These are phyloP conservation scores for Metaphire vulgaris DNA, from an alignment of 1,140 invertebrate genomes.

Conservation along the genomic window DNA sequence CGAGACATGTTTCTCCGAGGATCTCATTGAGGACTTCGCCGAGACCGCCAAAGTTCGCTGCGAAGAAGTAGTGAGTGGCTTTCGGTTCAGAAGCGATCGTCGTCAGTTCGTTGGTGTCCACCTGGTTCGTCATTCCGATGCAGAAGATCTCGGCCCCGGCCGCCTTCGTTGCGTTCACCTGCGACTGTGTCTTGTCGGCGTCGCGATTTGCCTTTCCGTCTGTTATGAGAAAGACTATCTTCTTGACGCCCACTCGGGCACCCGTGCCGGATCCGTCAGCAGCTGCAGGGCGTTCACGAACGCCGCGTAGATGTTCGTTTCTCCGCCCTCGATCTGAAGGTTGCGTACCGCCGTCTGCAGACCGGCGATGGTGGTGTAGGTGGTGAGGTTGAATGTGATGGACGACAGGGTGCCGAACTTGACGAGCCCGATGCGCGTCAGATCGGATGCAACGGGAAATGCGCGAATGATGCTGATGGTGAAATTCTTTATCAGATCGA, in stretches of 20 bases:
- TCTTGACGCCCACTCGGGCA: neutral
- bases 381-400: neutral
- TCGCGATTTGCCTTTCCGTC: neutral
- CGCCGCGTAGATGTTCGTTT: neutral
- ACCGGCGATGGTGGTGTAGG: neutral
- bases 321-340: neutral
- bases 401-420: neutral
- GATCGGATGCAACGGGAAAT: neutral
- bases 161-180: neutral
- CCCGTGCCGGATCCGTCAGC: neutral
- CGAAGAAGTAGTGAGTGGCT: neutral
- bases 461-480: neutral
- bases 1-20: neutral
- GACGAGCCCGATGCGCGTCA: neutral
- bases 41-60: neutral
- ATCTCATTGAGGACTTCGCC: no score
- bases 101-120: conserved; percentile 12
- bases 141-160: neutral
- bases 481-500: neutral
- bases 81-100: neutral
- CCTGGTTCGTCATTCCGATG: conserved; percentile 14
- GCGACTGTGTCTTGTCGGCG: neutral
- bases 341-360: neutral
- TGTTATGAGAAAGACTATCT: neutral
- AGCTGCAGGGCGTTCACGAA: neutral